These are phyloP conservation scores for Mungos mungo DNA, from an alignment of 2,113 vertebrate species.

Conservation along the genomic window DNA sequence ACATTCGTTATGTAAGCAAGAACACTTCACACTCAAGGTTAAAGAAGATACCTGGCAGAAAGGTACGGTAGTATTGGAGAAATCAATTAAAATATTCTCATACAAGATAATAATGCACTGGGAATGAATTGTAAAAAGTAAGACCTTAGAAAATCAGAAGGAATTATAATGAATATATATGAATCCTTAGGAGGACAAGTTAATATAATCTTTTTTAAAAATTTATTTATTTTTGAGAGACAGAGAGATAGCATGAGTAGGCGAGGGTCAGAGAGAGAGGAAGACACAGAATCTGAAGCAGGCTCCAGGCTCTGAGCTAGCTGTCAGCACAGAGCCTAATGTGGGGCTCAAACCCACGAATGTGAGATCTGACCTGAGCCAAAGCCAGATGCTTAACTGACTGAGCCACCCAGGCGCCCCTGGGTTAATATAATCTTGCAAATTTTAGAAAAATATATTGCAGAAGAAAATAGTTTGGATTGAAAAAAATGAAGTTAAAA, in stretches of 20 bases:
- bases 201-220: too few relatives aligned
- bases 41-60: neutral
- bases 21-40: neutral
- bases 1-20: neutral
- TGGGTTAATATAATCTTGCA: neutral
- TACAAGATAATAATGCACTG: neutral
- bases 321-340: too few relatives aligned
- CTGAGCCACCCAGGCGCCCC: too few relatives aligned
- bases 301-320: too few relatives aligned
- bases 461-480: neutral
- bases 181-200: too few relatives aligned
- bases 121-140: neutral
- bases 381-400: too few relatives aligned
- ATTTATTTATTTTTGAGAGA: too few relatives aligned
- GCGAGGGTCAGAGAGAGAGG: too few relatives aligned
- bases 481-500: neutral
- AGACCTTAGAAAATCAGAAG: neutral
- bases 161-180: neutral
- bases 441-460: neutral
- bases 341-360: too few relatives aligned
- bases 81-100: neutral
- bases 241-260: too few relatives aligned
- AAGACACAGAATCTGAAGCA: too few relatives aligned
- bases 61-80: neutral
- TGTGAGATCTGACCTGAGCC: too few relatives aligned